These are phyloP conservation scores for Diachasmimorpha longicaudata DNA, from an alignment of 1,140 invertebrate genomes.

Conservation along the genomic window DNA sequence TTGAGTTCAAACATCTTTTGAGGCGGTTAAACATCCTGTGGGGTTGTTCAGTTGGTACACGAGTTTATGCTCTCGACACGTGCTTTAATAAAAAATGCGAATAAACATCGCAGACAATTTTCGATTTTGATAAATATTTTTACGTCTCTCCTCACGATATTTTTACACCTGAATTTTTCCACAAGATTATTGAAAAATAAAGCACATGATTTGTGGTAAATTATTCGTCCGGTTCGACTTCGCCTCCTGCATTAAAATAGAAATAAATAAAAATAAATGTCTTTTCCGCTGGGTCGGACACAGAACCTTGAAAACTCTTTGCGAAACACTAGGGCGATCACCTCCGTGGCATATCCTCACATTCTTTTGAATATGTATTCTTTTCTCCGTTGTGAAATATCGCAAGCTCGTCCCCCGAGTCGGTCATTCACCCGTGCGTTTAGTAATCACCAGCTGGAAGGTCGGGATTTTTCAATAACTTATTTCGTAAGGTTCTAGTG, in stretches of 20 bases:
- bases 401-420: not conserved
- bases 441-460: not conserved
- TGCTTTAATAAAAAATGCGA: no score
- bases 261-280: not conserved
- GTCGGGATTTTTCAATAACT: not conserved
- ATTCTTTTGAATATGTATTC: not conserved
- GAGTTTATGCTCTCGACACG: no score
- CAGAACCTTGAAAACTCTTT: not conserved
- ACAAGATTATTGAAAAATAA: no score
- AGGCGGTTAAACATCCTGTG: no score
- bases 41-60: no score
- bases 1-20: not conserved
- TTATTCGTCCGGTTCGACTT: no score
- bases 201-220: no score
- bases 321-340: not conserved
- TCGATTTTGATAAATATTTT: no score
- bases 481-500: not conserved
- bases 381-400: not conserved
- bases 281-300: not conserved
- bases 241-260: no score
- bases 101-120: no score
- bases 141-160: no score
- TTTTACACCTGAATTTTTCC: no score
- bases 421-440: not conserved
- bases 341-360: not conserved